These are phyloP conservation scores for Zalophus californianus DNA, from an alignment of 2,797 vertebrate genomes.

Conservation along the genomic window DNA sequence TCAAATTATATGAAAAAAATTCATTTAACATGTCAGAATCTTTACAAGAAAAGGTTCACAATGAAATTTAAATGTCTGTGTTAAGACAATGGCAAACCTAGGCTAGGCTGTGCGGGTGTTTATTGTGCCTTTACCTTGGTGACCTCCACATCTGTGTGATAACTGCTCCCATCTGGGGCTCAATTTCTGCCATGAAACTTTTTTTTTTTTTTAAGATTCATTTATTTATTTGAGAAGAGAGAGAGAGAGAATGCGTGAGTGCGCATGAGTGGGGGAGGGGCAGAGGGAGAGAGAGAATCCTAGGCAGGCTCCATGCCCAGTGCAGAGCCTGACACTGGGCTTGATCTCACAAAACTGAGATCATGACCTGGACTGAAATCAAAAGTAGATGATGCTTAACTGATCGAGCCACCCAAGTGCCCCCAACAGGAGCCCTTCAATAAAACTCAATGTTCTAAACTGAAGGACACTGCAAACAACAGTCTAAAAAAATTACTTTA, in stretches of 20 bases:
- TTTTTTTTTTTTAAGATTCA: not conserved
- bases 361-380: not conserved
- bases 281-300: not conserved
- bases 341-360: not conserved
- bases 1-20: not conserved
- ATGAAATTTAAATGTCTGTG: not conserved
- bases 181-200: not conserved
- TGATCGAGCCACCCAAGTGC: not conserved
- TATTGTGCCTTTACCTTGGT: not conserved
- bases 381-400: not conserved
- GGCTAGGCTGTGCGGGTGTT: not conserved
- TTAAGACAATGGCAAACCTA: not conserved
- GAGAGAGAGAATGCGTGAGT: not conserved
- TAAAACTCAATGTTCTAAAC: not conserved
- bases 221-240: not conserved
- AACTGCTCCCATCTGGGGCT: accelerated
- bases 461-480: not conserved
- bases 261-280: not conserved
- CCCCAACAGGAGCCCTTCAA: not conserved
- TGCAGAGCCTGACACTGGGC: not conserved
- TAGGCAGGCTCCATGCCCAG: not conserved
- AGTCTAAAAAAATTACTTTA: not conserved
- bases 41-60: not conserved
- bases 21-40: not conserved
- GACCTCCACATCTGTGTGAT: not conserved